Percentiles rank a stretch among this genome's conserved stretches.
These are phyloP conservation scores for Mastomys coucha DNA, from an alignment of 2,113 vertebrate species.

Conservation along the genomic window DNA sequence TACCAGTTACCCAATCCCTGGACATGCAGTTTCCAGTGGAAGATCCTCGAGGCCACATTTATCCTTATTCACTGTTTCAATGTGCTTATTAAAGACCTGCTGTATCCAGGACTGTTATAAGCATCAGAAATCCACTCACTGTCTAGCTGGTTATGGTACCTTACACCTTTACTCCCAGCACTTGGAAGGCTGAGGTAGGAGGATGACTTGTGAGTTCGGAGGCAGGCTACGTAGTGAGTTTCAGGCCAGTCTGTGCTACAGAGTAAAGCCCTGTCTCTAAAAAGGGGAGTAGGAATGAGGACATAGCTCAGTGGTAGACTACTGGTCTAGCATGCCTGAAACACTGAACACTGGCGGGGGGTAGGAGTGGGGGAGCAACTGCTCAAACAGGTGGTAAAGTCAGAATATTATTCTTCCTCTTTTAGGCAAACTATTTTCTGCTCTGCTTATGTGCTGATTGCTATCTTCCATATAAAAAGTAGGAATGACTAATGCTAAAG, in stretches of 20 bases:
- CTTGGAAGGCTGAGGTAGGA: not conserved
- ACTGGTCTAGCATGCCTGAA: not conserved
- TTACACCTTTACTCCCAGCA: not conserved
- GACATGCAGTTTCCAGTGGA: not conserved
- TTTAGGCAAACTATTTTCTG: conserved; percentile 32
- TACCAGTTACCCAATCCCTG: not conserved
- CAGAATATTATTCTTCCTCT: conserved; percentile 47
- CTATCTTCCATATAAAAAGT: not conserved
- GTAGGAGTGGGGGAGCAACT: not conserved
- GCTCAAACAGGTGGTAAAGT: conserved; percentile 11
- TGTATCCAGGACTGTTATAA: not conserved
- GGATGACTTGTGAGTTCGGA: not conserved
- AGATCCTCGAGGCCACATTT: not conserved
- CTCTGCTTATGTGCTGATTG: not conserved
- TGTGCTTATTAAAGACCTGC: not conserved
- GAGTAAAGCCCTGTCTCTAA: not conserved
- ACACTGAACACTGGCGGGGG: too few relatives aligned
- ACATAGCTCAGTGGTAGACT: not conserved
- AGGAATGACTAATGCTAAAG: conserved; percentile 11
- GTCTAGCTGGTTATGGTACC: not conserved
- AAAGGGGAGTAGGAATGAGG: not conserved
- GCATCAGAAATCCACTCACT: not conserved
- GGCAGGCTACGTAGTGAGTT: not conserved
- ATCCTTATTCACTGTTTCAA: not conserved
- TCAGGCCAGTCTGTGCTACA: not conserved